A percentile compares a stretch with the other conserved stretches of the same genome.
These are phyloP conservation scores for Platycheirus albimanus DNA, from an alignment of 2,888 invertebrate species.

Conservation along the genomic window DNA sequence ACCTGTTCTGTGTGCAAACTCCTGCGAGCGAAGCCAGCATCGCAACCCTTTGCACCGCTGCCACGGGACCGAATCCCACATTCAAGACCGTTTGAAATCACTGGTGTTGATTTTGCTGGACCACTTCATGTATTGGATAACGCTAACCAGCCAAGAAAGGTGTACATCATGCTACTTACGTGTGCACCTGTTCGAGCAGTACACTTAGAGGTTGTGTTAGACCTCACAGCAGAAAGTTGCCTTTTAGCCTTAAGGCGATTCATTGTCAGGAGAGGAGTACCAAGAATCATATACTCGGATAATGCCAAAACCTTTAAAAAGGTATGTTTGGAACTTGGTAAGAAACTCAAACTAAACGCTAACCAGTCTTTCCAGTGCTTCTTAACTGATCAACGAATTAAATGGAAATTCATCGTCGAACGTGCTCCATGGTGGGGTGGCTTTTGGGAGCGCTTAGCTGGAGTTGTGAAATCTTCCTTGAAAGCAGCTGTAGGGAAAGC, in stretches of 20 bases:
- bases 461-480: slow-evolving; percentile 9
- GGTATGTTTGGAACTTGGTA: neutral
- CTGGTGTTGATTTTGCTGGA: slow-evolving; percentile 55
- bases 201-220: slow-evolving; percentile 31
- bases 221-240: slow-evolving; percentile 37
- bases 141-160: slow-evolving; percentile 8
- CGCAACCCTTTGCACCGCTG: slow-evolving; percentile 34
- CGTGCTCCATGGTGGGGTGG: slow-evolving; percentile 42
- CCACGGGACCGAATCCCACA: slow-evolving; percentile 32
- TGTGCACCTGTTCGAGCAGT: slow-evolving; percentile 41
- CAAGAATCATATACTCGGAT: slow-evolving; percentile 30
- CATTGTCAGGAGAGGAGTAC: slow-evolving; percentile 35
- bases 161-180: slow-evolving; percentile 43
- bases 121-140: slow-evolving; percentile 24
- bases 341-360: neutral
- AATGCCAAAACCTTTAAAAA: slow-evolving; percentile 43
- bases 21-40: slow-evolving; percentile 11
- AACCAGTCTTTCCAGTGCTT: neutral
- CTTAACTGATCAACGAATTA: slow-evolving; percentile 3
- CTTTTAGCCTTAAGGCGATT: slow-evolving; percentile 40
- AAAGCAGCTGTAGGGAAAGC: slow-evolving; percentile 25
- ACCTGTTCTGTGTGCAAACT: slow-evolving; percentile 30
- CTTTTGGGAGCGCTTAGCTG: slow-evolving; percentile 27
- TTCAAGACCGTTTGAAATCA: slow-evolving; percentile 37
- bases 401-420: slow-evolving; percentile 40